phyloP scores from a whole-genome alignment of 2,113 vertebrate species.

The Tetraodon nigroviridis region DNA sequence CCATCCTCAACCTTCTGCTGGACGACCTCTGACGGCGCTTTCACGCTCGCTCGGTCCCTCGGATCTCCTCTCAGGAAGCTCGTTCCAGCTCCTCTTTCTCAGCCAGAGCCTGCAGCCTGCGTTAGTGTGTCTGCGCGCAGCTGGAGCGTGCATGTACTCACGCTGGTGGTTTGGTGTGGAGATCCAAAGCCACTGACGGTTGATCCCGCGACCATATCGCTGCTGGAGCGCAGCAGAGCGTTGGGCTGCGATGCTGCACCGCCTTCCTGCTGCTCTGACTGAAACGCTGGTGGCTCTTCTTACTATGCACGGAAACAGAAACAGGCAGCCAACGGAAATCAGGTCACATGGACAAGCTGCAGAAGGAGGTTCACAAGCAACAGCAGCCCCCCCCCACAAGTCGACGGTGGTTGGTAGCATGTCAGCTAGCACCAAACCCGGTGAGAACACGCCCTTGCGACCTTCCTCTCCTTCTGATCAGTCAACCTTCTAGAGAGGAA shows the following conservation, averaged over 20 bases:
- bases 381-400: neutral
- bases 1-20: no score
- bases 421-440: conserved; percentile 60
- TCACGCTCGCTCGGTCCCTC: neutral
- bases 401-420: conserved; percentile 14
- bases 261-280: conserved; percentile 26
- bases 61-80: neutral
- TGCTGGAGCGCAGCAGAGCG: conserved; percentile 41
- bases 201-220: conserved; percentile 66
- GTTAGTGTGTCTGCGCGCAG: neutral
- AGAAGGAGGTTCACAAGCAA: conserved; percentile 48
- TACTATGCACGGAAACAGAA: conserved; percentile 78
- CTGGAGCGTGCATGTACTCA: conserved; percentile 54
- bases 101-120: neutral
- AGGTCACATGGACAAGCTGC: conserved; percentile 75
- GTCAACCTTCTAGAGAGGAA: conserved; percentile 70
- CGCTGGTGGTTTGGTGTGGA: conserved; percentile 63
- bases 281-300: conserved; percentile 32
- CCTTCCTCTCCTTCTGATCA: conserved; percentile 57
- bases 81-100: neutral
- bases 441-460: conserved; percentile 67
- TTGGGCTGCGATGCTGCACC: conserved; percentile 23
- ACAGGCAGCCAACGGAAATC: conserved; percentile 73
- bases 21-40: neutral
- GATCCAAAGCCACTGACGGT: conserved; percentile 61